Percentiles rank a stretch among this genome's conserved stretches.
phyloP scores from a whole-genome alignment of 2,113 vertebrate genomes.

The Fregata magnificens region DNA sequence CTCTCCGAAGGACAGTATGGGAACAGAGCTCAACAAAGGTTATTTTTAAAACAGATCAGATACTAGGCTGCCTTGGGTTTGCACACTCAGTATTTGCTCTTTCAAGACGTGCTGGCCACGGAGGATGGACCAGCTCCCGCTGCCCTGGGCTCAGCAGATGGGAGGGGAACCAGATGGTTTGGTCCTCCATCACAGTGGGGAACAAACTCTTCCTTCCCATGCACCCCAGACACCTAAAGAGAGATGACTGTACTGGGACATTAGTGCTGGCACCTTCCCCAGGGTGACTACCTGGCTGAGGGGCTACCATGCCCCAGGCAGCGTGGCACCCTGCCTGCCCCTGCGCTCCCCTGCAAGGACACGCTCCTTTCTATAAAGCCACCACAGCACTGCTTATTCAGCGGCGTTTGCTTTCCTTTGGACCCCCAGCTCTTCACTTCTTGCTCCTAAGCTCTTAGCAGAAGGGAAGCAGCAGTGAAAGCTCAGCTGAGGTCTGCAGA shows the following conservation, averaged over 20 bases:
- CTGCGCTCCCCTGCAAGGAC: background rate
- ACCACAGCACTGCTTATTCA: fast-evolving
- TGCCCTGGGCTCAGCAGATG: background rate
- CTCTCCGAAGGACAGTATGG: background rate
- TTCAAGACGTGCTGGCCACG: fast-evolving
- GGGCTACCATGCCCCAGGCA: background rate
- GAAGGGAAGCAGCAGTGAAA: background rate
- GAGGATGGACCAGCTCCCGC: background rate
- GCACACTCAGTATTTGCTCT: background rate
- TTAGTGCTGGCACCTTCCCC: background rate
- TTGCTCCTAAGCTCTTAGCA: background rate
- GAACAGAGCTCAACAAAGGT: background rate
- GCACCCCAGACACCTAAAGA: background rate
- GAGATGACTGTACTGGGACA: background rate
- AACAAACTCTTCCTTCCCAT: background rate
- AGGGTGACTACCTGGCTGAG: too few species aligned
- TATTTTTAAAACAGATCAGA: background rate
- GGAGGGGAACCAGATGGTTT: background rate
- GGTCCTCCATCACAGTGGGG: background rate
- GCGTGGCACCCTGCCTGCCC: background rate
- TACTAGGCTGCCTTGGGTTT: background rate
- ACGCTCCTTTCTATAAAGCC: background rate
- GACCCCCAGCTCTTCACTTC: background rate
- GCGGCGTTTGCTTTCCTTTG: background rate
- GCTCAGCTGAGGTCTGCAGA: background rate